These are phyloP conservation scores for Discoglossus pictus DNA, from an alignment of 2,797 vertebrate species.

Conservation along the genomic window DNA sequence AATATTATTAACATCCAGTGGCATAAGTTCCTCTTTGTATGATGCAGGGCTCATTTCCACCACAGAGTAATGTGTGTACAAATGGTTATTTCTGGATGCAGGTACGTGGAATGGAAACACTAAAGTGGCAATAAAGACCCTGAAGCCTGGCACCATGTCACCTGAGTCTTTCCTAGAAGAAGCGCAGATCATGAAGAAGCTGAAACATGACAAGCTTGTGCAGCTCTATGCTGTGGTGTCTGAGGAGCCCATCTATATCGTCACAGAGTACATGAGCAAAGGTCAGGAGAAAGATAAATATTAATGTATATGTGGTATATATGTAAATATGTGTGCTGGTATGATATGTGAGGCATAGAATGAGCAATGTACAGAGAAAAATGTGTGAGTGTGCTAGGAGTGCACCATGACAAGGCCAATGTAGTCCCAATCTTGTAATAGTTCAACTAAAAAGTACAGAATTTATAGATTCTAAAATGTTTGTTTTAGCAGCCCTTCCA, in stretches of 20 bases:
- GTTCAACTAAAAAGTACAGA: too few relatives aligned
- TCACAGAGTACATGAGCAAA: slow-evolving; percentile 97
- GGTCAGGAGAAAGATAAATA: slow-evolving; percentile 65
- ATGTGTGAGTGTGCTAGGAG: too few relatives aligned
- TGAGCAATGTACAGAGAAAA: too few relatives aligned
- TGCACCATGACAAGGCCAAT: too few relatives aligned
- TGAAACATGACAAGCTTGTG: slow-evolving; percentile 94
- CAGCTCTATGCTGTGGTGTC: slow-evolving; percentile 96
- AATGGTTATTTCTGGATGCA: slow-evolving; percentile 59
- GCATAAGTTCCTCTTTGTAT: not conserved
- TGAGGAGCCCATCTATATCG: slow-evolving; percentile 96
- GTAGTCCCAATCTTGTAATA: too few relatives aligned
- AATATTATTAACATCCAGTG: not conserved
- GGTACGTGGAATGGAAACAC: slow-evolving; percentile 98
- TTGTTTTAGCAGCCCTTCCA: too few relatives aligned
- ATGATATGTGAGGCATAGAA: too few relatives aligned
- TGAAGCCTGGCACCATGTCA: slow-evolving; percentile 97
- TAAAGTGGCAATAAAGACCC: slow-evolving; percentile 96
- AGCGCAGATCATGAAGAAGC: slow-evolving; percentile 98
- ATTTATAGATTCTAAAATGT: too few relatives aligned
- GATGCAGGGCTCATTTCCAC: not conserved
- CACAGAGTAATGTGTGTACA: not conserved
- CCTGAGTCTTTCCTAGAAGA: slow-evolving; percentile 96
- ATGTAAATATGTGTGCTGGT: too few relatives aligned
- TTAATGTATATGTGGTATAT: too few relatives aligned